phyloP scores from a whole-genome alignment of 2,888 invertebrate genomes.

The Antheraea assamensis region DNA sequence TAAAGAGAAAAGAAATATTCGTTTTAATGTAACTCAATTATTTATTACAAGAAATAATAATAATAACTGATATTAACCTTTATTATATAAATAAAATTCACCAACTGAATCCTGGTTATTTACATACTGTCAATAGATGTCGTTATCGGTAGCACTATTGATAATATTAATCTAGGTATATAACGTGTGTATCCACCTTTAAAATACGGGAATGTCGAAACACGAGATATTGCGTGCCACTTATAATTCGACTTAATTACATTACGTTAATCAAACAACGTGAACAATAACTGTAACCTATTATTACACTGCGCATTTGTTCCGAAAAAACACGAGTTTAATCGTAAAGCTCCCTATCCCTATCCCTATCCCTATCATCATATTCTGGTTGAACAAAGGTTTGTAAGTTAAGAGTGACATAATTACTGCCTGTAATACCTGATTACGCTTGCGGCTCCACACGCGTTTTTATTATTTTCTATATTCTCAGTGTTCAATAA shows the following conservation, averaged over 20 bases:
- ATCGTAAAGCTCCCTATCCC: constrained; percentile 47
- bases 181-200: constrained; percentile 25
- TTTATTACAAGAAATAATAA: too few relatives aligned
- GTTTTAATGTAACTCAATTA: too few relatives aligned
- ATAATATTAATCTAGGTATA: background rate
- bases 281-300: constrained; percentile 57
- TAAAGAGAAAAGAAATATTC: too few relatives aligned
- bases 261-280: constrained; percentile 57
- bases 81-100: too few relatives aligned
- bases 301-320: constrained; percentile 44
- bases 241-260: constrained; percentile 50
- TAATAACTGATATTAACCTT: too few relatives aligned
- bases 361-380: too few relatives aligned
- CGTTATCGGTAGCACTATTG: background rate
- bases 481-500: too few relatives aligned
- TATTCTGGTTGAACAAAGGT: background rate
- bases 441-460: too few relatives aligned
- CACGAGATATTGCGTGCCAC: constrained; percentile 59
- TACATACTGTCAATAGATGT: background rate
- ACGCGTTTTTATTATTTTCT: too few relatives aligned
- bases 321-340: constrained; percentile 46
- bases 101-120: too few relatives aligned
- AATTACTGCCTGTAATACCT: background rate
- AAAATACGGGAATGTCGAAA: constrained; percentile 27
- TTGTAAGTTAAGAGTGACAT: background rate